These are phyloP conservation scores for Oxytorus armatus DNA, from an alignment of 2,888 invertebrate genomes.

Conservation along the genomic window DNA sequence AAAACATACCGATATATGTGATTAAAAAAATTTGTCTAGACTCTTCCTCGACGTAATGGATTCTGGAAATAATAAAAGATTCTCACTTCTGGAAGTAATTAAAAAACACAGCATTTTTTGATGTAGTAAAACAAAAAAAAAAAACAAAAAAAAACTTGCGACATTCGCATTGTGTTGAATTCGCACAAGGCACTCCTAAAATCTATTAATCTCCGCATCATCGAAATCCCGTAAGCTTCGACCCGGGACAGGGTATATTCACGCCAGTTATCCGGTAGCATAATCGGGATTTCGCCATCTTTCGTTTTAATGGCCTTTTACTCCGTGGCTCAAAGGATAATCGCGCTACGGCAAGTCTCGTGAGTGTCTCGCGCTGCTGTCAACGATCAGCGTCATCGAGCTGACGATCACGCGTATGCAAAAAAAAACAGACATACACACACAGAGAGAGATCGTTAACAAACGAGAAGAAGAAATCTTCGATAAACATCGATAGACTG, in stretches of 20 bases:
- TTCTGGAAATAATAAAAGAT: background rate
- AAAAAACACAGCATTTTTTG: too few relatives aligned
- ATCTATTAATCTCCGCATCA: slow-evolving; percentile 9
- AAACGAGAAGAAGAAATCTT: slow-evolving; percentile 33
- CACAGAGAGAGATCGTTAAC: slow-evolving; percentile 33
- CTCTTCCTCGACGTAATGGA: background rate
- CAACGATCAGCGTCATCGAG: slow-evolving; percentile 51
- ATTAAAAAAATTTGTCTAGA: background rate
- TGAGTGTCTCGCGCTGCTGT: slow-evolving; percentile 38
- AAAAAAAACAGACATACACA: slow-evolving; percentile 21
- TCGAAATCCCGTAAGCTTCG: slow-evolving; percentile 17
- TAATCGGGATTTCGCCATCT: slow-evolving; percentile 52
- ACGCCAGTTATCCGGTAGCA: slow-evolving; percentile 42
- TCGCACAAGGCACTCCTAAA: background rate
- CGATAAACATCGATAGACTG: slow-evolving; percentile 53
- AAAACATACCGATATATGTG: background rate
- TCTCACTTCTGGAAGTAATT: background rate
- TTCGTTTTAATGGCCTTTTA: slow-evolving; percentile 59
- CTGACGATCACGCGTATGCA: slow-evolving; percentile 44
- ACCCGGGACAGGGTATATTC: slow-evolving; percentile 3
- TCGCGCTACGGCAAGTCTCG: slow-evolving; percentile 7
- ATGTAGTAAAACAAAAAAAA: too few relatives aligned
- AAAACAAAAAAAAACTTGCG: too few relatives aligned
- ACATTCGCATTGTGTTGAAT: background rate
- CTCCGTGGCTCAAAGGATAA: slow-evolving; percentile 24